Evolutionary conservation across 1,140 invertebrate species (phyloP).

Genomic region (Apis cerana): DNA sequence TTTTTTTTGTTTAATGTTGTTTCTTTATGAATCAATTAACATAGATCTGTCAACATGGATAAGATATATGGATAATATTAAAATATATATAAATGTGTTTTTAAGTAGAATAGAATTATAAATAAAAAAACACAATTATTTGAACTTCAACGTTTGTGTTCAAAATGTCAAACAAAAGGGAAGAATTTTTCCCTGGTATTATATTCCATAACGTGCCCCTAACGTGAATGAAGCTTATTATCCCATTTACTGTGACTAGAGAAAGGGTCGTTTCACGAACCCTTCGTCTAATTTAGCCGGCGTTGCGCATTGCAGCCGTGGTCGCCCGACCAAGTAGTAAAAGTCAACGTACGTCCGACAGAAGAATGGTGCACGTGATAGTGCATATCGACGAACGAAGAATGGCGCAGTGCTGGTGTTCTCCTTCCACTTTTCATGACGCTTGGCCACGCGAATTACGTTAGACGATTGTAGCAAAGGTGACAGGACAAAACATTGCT

Average conservation of each 20-base stretch:
- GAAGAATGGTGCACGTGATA: slow-evolving; percentile 45
- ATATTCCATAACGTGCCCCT: background rate
- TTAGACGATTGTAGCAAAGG: slow-evolving; percentile 20
- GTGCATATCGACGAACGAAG: slow-evolving; percentile 39
- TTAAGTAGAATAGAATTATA: background rate
- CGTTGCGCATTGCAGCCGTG: slow-evolving; percentile 47
- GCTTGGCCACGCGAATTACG: slow-evolving; percentile 40
- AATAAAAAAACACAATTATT: background rate
- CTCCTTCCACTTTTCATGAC: slow-evolving; percentile 55
- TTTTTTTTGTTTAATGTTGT: too few species aligned
- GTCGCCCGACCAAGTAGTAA: slow-evolving; percentile 30
- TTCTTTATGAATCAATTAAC: background rate
- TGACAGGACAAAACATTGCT: slow-evolving; percentile 13
- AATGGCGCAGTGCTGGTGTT: slow-evolving; percentile 67
- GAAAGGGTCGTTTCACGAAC: slow-evolving; percentile 5
- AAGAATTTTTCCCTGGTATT: background rate
- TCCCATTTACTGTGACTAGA: background rate
- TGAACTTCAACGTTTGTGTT: background rate
- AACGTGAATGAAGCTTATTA: slow-evolving; percentile 1
- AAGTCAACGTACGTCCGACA: slow-evolving; percentile 53
- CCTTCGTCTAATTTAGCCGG: background rate
- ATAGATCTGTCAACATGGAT: background rate
- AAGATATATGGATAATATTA: too few species aligned
- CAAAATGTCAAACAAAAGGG: background rate
- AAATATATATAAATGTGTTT: background rate